Base-by-base conservation (phyloP, 1,140 invertebrate genomes). In the Carposina sasakii region DNA sequence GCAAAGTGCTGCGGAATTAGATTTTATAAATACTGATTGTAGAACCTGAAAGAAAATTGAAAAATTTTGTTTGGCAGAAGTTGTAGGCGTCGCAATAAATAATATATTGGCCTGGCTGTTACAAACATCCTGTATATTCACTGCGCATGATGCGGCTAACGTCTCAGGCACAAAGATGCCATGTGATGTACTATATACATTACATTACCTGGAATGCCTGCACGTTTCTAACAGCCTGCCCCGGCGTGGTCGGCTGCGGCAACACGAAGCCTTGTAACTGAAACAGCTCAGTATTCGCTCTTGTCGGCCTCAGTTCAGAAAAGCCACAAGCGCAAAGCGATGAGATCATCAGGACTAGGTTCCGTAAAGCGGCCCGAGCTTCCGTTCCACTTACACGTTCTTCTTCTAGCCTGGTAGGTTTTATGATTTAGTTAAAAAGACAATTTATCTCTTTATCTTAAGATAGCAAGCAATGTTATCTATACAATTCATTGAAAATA, bases 301-400 rank as follows among this genome's bases (percentile, higher is more conserved):
- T 90, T 48, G 92, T 94, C 10, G 93, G 93, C 62, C 93, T 90
- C 33, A 98, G 85, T 79, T 98, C 96, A 3, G 91, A 92, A 71
- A 93, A 95, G 30, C 96, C 96, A 81, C 96, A 98, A 85, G 95
- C 96, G 65, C 95, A 95, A 21, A 99, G 88, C 13, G 96, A 98
- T 6, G 96, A 95, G 51, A 98, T 89, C 89, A 98, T 93, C 31
- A 98, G 85, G 1, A 98, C 94, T 48, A 98, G 86, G 86, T 98
- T 98, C 50, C 96, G 87, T 34, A 98, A 91, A 3, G 96, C 96
- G 57, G 98, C 95, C 67, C 93, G 90, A 5, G 93, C 92, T 79
- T 96, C 94, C 24, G 89, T 88, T 0, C 90, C 89, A 57, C 89
- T 89, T 56, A 90, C 89, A 15, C 86, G 84, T 54, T 94, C 91